Percentiles rank a stretch among this genome's conserved stretches.
phyloP scores from a whole-genome alignment of 2,113 vertebrate genomes.

The Thymallus thymallus region DNA sequence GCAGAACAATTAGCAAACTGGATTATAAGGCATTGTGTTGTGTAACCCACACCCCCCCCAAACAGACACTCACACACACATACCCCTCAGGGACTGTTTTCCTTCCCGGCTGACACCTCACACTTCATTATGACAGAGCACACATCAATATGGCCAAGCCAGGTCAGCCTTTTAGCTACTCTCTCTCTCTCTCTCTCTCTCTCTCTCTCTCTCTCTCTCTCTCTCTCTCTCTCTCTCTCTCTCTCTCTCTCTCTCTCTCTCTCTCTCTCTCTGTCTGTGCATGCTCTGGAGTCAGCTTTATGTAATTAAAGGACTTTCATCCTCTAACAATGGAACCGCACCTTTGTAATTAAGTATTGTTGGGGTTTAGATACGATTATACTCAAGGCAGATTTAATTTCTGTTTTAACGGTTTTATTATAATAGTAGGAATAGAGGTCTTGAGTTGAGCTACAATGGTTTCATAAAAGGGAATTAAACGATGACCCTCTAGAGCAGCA shows the following conservation, averaged over 20 bases:
- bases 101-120: slow-evolving; percentile 52
- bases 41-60: not conserved
- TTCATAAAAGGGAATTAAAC: slow-evolving; percentile 28
- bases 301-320: slow-evolving; percentile 57
- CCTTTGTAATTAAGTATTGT: slow-evolving; percentile 55
- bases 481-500: not conserved
- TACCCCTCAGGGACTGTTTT: slow-evolving; percentile 31
- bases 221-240: not conserved
- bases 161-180: slow-evolving; percentile 48
- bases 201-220: not conserved
- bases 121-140: slow-evolving; percentile 75
- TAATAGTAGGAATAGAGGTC: slow-evolving; percentile 19
- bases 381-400: slow-evolving; percentile 57
- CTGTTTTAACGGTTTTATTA: slow-evolving; percentile 59
- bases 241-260: not conserved
- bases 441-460: slow-evolving; percentile 25
- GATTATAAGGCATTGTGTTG: slow-evolving; percentile 49
- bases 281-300: slow-evolving; percentile 35
- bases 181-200: not conserved
- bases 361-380: slow-evolving; percentile 58
- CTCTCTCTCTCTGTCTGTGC: not conserved
- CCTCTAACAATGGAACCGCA: slow-evolving; percentile 45
- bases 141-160: slow-evolving; percentile 67
- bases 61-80: not conserved
- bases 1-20: slow-evolving; percentile 71